Conservation (phyloP, 1,140 invertebrate genomes). For the Drosophila sproati region DNA sequence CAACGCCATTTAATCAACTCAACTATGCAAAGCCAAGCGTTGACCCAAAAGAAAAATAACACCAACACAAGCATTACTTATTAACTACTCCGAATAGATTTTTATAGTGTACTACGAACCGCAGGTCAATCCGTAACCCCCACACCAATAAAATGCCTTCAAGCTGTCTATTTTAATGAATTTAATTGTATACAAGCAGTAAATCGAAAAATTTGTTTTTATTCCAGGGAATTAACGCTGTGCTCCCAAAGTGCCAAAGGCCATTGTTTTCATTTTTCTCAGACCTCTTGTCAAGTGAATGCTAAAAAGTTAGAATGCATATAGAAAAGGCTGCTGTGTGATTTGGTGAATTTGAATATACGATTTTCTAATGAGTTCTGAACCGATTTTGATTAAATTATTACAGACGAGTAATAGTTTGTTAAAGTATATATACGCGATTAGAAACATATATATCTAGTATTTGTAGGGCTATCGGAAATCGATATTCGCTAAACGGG, state of each 20-base stretch:
- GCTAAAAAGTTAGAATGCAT: not conserved
- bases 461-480: too few relatives aligned
- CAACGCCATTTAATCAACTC: constrained; percentile 72
- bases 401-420: too few relatives aligned
- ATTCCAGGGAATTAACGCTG: constrained; percentile 17
- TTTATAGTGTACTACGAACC: not conserved
- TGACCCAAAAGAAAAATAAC: constrained; percentile 19
- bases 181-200: too few relatives aligned
- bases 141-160: too few relatives aligned
- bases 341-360: too few relatives aligned
- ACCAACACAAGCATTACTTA: constrained; percentile 15
- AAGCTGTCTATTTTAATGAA: too few relatives aligned
- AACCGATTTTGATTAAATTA: too few relatives aligned
- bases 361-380: too few relatives aligned
- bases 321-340: too few relatives aligned
- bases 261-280: not conserved
- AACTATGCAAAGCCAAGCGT: constrained; percentile 50
- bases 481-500: too few relatives aligned
- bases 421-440: too few relatives aligned
- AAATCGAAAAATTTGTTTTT: not conserved
- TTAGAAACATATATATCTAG: too few relatives aligned
- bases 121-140: not conserved
- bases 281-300: not conserved
- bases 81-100: not conserved
- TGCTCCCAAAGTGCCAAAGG: not conserved